Evolutionary conservation across 1,140 invertebrate species (phyloP).

Genomic region (Prorops nasuta): DNA sequence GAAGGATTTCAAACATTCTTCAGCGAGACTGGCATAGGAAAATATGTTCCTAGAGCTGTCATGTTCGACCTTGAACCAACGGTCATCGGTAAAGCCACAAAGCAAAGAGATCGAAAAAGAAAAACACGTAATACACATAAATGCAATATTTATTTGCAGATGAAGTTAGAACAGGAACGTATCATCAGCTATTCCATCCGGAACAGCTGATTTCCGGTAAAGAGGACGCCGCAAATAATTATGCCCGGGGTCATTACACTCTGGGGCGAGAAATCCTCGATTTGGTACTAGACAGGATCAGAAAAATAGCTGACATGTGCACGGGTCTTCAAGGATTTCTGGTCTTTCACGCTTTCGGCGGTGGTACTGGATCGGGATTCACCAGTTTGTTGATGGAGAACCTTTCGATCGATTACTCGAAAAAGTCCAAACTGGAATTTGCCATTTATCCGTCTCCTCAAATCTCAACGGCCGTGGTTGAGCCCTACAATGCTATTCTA

Average conservation of each 20-base stretch:
- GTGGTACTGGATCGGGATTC: conserved; percentile 72
- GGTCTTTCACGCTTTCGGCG: conserved; percentile 66
- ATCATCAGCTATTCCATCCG: conserved; percentile 65
- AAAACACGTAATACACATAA: too few species aligned
- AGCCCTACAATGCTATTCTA: conserved; percentile 82
- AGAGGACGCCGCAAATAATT: too few species aligned
- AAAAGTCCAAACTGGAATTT: conserved; percentile 66
- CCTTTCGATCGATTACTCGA: conserved; percentile 69
- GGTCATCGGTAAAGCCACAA: conserved; percentile 56
- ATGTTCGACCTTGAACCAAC: conserved; percentile 82
- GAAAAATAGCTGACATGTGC: conserved; percentile 61
- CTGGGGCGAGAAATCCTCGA: conserved; percentile 65
- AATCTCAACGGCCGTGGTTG: conserved; percentile 79
- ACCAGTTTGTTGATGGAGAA: conserved; percentile 77
- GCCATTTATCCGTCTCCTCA: conserved; percentile 67
- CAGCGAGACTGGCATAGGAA: conserved; percentile 66
- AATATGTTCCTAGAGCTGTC: conserved; percentile 74
- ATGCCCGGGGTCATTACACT: conserved; percentile 67
- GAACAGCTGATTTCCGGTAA: conserved; percentile 70
- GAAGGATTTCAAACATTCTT: conserved; percentile 69
- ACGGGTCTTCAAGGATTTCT: conserved; percentile 66
- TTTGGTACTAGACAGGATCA: conserved; percentile 36
- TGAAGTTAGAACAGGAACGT: conserved; percentile 67
- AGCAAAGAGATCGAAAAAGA: too few species aligned
- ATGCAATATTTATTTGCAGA: conserved; percentile 42